Conservation (phyloP, 2,113 vertebrate genomes). For the Corydoras maculifer region DNA sequence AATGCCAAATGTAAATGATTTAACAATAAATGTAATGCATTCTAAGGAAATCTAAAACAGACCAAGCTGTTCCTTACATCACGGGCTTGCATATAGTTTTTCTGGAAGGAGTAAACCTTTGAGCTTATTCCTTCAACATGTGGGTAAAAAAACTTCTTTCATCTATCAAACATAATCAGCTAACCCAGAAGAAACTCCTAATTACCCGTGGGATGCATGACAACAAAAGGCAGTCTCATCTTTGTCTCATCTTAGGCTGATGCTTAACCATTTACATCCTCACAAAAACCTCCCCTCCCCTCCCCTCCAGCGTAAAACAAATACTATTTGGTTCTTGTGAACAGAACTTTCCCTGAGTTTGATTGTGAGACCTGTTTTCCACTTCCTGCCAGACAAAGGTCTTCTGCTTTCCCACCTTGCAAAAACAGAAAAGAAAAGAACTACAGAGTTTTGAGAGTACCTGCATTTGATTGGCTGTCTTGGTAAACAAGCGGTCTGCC, state of each 20-base stretch:
- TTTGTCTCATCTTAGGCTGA: background rate
- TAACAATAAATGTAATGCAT: no score
- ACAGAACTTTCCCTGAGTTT: conserved; percentile 1
- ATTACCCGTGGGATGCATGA: conserved; percentile 22
- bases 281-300: background rate
- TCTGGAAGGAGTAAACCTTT: no score
- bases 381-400: conserved; percentile 14
- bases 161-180: conserved; percentile 19
- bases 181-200: conserved; percentile 22
- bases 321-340: conserved; percentile 23
- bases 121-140: conserved; percentile 3
- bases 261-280: conserved; percentile 3
- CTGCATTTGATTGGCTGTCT: conserved; percentile 20
- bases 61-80: no score
- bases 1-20: no score
- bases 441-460: conserved; percentile 1
- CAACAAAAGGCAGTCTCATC: conserved; percentile 24
- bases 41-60: no score
- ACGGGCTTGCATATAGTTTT: no score
- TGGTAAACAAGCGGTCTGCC: conserved; percentile 19
- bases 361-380: background rate
- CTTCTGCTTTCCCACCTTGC: conserved; percentile 6
- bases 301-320: conserved; percentile 24
- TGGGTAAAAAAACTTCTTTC: conserved; percentile 12
- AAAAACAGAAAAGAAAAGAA: conserved; percentile 13